phyloP scores from a whole-genome alignment of 2,797 vertebrate genomes.

The Denticeps clupeoides region DNA sequence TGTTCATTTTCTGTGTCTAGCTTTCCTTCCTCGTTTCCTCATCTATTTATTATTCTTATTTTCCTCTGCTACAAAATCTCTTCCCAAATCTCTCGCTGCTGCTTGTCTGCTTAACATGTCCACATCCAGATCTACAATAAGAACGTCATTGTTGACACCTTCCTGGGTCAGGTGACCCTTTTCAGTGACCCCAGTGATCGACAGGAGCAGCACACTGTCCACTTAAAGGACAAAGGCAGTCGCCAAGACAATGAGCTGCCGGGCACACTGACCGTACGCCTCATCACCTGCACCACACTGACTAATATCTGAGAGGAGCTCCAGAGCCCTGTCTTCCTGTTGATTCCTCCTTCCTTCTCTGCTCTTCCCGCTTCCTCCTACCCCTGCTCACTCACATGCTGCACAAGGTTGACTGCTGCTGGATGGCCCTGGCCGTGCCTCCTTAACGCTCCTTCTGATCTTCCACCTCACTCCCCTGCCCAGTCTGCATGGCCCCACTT shows the following conservation, averaged over 20 bases:
- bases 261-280: slow-evolving; percentile 70
- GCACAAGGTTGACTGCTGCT: too few species aligned
- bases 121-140: slow-evolving; percentile 84
- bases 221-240: slow-evolving; percentile 79
- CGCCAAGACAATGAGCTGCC: slow-evolving; percentile 74
- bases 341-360: slow-evolving; percentile 10
- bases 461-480: too few species aligned
- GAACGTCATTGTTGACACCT: slow-evolving; percentile 84
- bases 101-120: slow-evolving; percentile 2
- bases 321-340: neutral
- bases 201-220: slow-evolving; percentile 78
- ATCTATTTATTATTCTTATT: too few species aligned
- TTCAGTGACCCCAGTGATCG: slow-evolving; percentile 72
- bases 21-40: neutral
- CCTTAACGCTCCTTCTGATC: too few species aligned
- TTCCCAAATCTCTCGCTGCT: neutral
- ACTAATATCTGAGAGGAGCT: slow-evolving; percentile 66
- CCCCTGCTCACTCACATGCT: slow-evolving; percentile 3
- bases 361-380: slow-evolving; percentile 12
- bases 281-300: slow-evolving; percentile 76
- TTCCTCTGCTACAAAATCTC: too few species aligned
- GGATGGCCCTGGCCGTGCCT: too few species aligned
- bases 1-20: neutral
- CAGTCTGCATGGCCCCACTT: too few species aligned
- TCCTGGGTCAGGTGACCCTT: slow-evolving; percentile 85